Base-by-base conservation (phyloP, 2,888 invertebrate species). In the Mamestra brassicae region DNA sequence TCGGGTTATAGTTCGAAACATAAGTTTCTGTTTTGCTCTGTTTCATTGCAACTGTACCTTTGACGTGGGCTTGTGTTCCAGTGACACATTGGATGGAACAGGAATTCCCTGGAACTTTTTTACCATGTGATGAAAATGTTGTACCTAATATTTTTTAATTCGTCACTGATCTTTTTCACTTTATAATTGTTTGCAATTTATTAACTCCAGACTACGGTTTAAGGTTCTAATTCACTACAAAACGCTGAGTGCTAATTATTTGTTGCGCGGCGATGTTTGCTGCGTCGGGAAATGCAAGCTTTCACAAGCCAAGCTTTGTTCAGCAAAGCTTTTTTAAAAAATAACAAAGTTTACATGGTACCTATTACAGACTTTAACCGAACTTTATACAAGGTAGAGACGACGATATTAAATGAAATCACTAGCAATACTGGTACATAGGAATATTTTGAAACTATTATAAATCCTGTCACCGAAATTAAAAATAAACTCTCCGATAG, bases 281-380 rank as follows among this genome's bases (percentile, higher is more conserved):
- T 42, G 61, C 42, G 17, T 47, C 10, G n/a, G 3, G 17, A 34
- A 71, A 47, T 58, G 73, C 72, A 71, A 78, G 38, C 58, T 71
- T 34, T 17, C 47, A 42, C n/a, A 11, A 42, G 50, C 34, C n/a
- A 45, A 64, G 26, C 50, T 55, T 61, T 64, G 36, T 34, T 61
- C 3, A 42, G 36, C 50, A 42, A 61, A 52, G 26, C 13, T 50
- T 65, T 74, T 75, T 61, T 11, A 80, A 42, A 63, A 15, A 80
- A 26, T 26, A 26, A 74, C 6, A 65, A 55, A 45, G 11, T 64
- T 61, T 26, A n/a, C 17, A 17, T 8, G 11, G 11, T 36, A n/a
- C 45, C 2, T 58, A 11, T 45, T 58, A 47, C 26, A 47, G 15
- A 2, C 5, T 8, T 17, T 38, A 34, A 15, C 26, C n/a, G n/a